A percentile compares a stretch with the other conserved stretches of the same genome.
Conservation (phyloP, 2,113 vertebrate genomes). For the Egretta garzetta region DNA sequence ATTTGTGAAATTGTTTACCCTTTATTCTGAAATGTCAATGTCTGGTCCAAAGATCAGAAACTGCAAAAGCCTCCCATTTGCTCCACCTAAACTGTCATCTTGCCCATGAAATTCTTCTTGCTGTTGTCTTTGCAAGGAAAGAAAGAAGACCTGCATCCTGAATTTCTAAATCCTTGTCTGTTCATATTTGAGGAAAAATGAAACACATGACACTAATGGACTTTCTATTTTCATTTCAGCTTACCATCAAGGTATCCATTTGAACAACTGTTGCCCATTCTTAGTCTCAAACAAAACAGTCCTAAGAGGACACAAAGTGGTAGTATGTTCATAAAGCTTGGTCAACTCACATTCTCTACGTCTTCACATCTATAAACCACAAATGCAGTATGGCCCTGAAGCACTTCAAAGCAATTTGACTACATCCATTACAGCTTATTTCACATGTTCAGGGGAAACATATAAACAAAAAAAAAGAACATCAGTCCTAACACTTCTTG, state of each 20-base stretch:
- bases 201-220: background rate
- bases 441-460: background rate
- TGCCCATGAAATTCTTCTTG: background rate
- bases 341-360: background rate
- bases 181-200: background rate
- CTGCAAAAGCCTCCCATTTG: background rate
- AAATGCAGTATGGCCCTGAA: background rate
- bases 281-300: background rate
- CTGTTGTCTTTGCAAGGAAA: background rate
- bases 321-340: background rate
- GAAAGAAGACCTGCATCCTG: background rate
- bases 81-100: background rate
- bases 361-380: background rate
- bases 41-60: background rate
- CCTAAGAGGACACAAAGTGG: background rate
- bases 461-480: background rate
- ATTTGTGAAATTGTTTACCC: background rate
- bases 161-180: background rate
- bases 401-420: accelerated
- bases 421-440: background rate
- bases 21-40: background rate
- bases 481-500: background rate
- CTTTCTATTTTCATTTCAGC: background rate
- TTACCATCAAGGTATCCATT: background rate
- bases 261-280: background rate